A percentile compares a stretch with the other conserved stretches of the same genome.
Conservation (phyloP, 2,888 invertebrate genomes). For the Anoplius nigerrimus region DNA sequence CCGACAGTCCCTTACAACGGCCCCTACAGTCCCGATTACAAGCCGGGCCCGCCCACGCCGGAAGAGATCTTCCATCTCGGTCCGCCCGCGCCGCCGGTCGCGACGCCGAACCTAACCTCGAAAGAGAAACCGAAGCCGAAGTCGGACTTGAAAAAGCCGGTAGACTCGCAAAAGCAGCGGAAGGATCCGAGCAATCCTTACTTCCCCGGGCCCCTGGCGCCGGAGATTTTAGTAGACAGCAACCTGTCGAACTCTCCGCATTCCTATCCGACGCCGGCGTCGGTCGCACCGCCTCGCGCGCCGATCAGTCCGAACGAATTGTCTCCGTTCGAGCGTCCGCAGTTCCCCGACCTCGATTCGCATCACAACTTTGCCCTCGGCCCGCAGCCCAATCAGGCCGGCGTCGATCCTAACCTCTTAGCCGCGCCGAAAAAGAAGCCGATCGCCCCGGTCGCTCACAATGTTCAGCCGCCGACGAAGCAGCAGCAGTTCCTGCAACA, state of each 20-base stretch:
- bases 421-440: constrained; percentile 17
- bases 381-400: too few relatives aligned
- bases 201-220: constrained; percentile 67
- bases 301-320: constrained; percentile 55
- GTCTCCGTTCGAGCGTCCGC: constrained; percentile 14
- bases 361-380: too few relatives aligned
- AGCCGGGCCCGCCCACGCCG: constrained; percentile 63
- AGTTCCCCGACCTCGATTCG: too few relatives aligned
- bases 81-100: constrained; percentile 33
- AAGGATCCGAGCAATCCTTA: constrained; percentile 61
- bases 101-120: neutral
- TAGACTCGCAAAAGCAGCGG: constrained; percentile 62
- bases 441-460: neutral
- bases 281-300: constrained; percentile 5
- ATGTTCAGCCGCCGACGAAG: too few relatives aligned
- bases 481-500: too few relatives aligned
- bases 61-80: constrained; percentile 68
- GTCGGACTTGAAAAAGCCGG: constrained; percentile 66
- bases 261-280: too few relatives aligned
- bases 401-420: too few relatives aligned
- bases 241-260: constrained; percentile 5
- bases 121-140: constrained; percentile 62
- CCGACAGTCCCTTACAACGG: constrained; percentile 73
- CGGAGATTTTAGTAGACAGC: constrained; percentile 62
- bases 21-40: constrained; percentile 74